phyloP scores from a whole-genome alignment of 92 coral and sea anemone species.

The Anthopleura xanthogrammica region DNA sequence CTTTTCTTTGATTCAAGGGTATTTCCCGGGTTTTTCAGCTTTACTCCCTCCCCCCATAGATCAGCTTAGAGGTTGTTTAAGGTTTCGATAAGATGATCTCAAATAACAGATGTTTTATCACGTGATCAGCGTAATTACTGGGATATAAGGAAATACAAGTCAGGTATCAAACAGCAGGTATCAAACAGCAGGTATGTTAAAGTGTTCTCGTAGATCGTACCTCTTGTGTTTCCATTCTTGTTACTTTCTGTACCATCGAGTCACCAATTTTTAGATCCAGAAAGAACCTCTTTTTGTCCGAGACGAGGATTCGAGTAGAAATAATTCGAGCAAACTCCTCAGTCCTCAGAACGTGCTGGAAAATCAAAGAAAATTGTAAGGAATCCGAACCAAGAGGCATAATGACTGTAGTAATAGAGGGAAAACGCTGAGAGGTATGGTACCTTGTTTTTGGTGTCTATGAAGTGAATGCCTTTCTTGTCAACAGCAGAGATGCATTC shows the following conservation, averaged over 20 bases:
- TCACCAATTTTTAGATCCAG: conserved; percentile 95
- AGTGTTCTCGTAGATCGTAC: conserved; percentile 21
- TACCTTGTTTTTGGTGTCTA: conserved; percentile 70
- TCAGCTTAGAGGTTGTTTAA: neutral
- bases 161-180: too few relatives aligned
- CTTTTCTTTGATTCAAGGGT: too few relatives aligned
- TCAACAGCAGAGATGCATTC: conserved; percentile 88
- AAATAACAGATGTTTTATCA: too few relatives aligned
- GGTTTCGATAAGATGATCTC: too few relatives aligned
- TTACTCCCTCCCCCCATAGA: neutral
- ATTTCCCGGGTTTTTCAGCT: neutral
- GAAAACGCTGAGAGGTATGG: too few relatives aligned
- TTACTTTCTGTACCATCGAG: conserved; percentile 92
- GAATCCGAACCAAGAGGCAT: neutral
- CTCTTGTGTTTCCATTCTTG: conserved; percentile 90
- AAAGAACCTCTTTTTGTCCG: conserved; percentile 96
- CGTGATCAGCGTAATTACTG: too few relatives aligned
- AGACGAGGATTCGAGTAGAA: conserved; percentile 90
- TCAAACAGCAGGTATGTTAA: too few relatives aligned
- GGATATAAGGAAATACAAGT: too few relatives aligned
- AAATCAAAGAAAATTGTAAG: neutral
- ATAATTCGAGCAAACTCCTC: conserved; percentile 83
- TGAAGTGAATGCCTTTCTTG: conserved; percentile 83
- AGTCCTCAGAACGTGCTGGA: conserved; percentile 75
- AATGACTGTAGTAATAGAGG: too few relatives aligned